phyloP scores from a whole-genome alignment of 2,113 vertebrate genomes.

The Onychostoma macrolepis region DNA sequence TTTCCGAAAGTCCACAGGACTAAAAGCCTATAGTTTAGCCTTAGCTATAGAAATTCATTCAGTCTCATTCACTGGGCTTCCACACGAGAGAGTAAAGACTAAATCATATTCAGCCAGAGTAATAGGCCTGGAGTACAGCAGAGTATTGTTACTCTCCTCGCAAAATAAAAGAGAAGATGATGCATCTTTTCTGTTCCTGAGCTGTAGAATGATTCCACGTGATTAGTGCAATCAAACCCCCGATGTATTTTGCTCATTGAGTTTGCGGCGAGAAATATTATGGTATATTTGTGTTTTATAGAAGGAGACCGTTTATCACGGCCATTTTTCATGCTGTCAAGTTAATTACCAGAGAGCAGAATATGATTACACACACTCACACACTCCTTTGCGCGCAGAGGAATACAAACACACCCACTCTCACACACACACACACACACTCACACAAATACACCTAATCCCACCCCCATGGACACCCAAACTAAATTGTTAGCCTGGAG shows the following conservation, averaged over 20 bases:
- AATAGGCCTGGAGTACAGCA: slow-evolving; percentile 29
- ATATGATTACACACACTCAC: slow-evolving; percentile 72
- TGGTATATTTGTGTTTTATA: slow-evolving; percentile 75
- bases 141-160: neutral
- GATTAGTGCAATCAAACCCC: slow-evolving; percentile 64
- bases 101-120: slow-evolving; percentile 46
- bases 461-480: slow-evolving; percentile 61
- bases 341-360: slow-evolving; percentile 79
- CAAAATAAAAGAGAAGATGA: neutral
- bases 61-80: slow-evolving; percentile 45
- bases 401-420: slow-evolving; percentile 43
- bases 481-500: slow-evolving; percentile 64
- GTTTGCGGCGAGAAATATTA: slow-evolving; percentile 68
- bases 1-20: neutral
- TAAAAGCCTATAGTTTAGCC: neutral
- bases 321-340: slow-evolving; percentile 83
- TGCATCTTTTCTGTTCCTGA: slow-evolving; percentile 44
- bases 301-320: slow-evolving; percentile 77
- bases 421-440: slow-evolving; percentile 43
- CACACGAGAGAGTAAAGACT: slow-evolving; percentile 34
- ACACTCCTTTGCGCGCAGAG: slow-evolving; percentile 13
- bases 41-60: slow-evolving; percentile 16
- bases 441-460: slow-evolving; percentile 57
- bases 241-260: slow-evolving; percentile 63
- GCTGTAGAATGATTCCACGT: slow-evolving; percentile 55